Conservation (phyloP, 2,888 invertebrate species). For the Pristionchus mayeri region DNA sequence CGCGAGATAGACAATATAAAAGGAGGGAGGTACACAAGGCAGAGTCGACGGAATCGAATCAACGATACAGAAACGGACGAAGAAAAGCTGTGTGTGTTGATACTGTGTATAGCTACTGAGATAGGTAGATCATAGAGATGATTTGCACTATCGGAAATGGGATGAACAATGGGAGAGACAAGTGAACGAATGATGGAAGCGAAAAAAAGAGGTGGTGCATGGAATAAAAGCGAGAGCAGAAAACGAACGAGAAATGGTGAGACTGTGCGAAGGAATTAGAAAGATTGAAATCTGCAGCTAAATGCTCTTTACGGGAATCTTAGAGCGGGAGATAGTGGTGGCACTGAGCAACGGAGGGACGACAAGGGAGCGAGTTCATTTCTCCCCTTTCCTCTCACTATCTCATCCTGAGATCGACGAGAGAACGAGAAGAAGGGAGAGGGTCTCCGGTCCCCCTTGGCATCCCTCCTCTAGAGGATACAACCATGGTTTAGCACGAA, state of each 20-base stretch:
- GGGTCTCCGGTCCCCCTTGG: background rate
- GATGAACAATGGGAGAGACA: background rate
- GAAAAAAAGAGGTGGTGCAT: background rate
- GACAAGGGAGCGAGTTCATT: background rate
- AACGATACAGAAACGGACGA: background rate
- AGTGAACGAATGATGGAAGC: background rate
- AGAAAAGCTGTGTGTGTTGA: background rate
- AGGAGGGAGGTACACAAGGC: background rate
- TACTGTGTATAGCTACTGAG: constrained; percentile 36
- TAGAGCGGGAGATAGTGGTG: background rate
- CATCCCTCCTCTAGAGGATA: background rate
- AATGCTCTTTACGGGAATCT: background rate
- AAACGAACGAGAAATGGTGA: background rate
- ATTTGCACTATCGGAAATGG: constrained; percentile 30
- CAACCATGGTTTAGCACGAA: constrained; percentile 30
- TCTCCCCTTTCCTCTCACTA: background rate
- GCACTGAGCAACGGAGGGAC: background rate
- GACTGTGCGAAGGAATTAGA: background rate
- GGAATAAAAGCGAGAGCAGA: background rate
- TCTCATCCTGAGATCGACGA: background rate
- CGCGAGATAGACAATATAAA: too few species aligned
- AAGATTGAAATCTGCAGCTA: background rate
- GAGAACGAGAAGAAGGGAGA: background rate
- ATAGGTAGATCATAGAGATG: constrained; percentile 17
- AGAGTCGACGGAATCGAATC: background rate